Percentiles rank a stretch among this genome's conserved stretches.
Evolutionary conservation across 2,797 vertebrate genomes (phyloP).

Genomic region (Denticeps clupeoides): DNA sequence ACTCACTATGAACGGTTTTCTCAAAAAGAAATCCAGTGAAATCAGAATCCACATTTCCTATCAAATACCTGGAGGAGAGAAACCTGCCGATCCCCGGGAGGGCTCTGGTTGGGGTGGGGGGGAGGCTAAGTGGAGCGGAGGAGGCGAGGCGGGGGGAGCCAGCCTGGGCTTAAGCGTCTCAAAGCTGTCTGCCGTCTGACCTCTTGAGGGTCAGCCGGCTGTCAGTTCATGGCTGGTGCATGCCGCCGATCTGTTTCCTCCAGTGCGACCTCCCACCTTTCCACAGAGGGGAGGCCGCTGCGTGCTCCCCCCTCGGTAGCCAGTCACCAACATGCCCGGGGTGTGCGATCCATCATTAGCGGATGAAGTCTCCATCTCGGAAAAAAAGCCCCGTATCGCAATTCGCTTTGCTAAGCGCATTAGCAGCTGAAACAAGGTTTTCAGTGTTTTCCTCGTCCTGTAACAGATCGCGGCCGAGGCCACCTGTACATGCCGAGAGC

Average conservation of each 20-base stretch:
- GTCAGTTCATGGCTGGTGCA: slow-evolving; percentile 33
- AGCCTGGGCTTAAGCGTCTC: slow-evolving; percentile 41
- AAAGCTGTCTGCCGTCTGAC: slow-evolving; percentile 43
- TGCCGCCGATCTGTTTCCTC: background rate
- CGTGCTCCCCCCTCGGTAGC: too few relatives aligned
- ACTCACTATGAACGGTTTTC: too few relatives aligned
- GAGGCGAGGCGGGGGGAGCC: slow-evolving; percentile 23
- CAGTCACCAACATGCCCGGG: background rate
- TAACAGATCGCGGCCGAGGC: background rate
- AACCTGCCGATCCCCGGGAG: too few relatives aligned
- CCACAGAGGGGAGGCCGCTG: too few relatives aligned
- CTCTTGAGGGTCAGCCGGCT: slow-evolving; percentile 44
- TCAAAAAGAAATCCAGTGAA: too few relatives aligned
- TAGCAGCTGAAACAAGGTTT: background rate
- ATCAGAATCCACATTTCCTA: too few relatives aligned
- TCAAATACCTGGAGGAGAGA: too few relatives aligned
- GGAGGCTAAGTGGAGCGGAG: slow-evolving; percentile 2
- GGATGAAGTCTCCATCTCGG: background rate
- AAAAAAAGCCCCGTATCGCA: background rate
- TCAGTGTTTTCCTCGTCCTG: background rate
- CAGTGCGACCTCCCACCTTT: background rate
- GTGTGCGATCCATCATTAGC: background rate
- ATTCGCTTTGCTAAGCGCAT: background rate
- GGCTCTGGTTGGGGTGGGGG: too few relatives aligned
- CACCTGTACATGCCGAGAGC: background rate